These are phyloP conservation scores for Protobothrops mucrosquamatus DNA, from an alignment of 2,113 vertebrate species.

Conservation along the genomic window DNA sequence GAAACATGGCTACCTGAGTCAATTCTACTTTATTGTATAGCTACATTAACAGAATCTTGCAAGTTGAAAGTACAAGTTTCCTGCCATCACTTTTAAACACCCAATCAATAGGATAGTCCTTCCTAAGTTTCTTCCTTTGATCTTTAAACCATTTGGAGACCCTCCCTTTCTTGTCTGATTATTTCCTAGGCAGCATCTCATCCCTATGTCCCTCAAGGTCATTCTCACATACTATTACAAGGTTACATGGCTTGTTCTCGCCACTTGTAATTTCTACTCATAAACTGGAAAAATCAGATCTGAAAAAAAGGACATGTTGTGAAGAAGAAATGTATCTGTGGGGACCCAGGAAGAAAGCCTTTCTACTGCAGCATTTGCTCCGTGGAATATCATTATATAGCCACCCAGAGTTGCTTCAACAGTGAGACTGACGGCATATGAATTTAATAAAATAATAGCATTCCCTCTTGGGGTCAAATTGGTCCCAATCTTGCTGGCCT, in stretches of 20 bases:
- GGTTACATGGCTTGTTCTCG: neutral
- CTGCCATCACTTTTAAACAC: no score
- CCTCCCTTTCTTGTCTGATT: no score
- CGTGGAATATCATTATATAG: neutral
- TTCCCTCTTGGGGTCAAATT: neutral
- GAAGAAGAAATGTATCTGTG: neutral
- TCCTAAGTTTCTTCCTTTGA: no score
- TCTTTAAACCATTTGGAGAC: no score
- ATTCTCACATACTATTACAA: neutral
- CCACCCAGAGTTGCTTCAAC: neutral
- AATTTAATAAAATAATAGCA: neutral
- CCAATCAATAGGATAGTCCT: no score
- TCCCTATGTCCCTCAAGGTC: no score
- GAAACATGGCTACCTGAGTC: neutral
- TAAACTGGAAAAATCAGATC: neutral
- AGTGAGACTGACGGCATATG: neutral
- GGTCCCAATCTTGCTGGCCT: neutral
- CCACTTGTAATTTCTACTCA: neutral
- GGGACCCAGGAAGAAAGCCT: neutral
- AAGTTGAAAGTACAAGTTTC: no score
- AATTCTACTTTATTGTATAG: neutral
- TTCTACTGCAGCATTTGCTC: neutral
- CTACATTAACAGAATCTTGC: no score
- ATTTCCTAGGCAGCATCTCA: no score
- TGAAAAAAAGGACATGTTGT: neutral